Conservation (phyloP, 2,113 vertebrate species). For the Anser brachyrhynchus region DNA sequence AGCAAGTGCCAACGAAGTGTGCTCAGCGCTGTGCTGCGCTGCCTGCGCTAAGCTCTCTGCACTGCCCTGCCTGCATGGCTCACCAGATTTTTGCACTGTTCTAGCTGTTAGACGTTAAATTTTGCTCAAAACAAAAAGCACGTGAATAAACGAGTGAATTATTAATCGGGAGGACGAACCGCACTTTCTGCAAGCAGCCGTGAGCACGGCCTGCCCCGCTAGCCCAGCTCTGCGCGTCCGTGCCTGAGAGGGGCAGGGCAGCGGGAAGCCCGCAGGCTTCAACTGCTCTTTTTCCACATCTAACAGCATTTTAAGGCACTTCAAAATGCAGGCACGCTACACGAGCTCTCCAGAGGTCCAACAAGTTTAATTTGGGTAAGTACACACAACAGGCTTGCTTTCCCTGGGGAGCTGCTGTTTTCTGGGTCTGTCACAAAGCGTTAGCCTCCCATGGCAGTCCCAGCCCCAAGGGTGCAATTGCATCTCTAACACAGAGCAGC, state of each 20-base stretch:
- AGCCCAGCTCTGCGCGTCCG: not conserved
- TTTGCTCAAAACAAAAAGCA: constrained; percentile 8
- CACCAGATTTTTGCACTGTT: not conserved
- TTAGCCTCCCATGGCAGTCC: not conserved
- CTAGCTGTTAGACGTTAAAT: not conserved
- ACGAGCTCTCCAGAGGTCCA: not conserved
- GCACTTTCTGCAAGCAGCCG: not conserved
- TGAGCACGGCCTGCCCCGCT: accelerated
- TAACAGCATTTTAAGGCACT: not conserved
- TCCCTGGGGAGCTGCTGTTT: not conserved
- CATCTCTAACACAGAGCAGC: not conserved
- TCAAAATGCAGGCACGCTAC: not conserved
- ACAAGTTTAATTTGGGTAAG: not conserved
- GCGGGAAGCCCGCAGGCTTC: not conserved
- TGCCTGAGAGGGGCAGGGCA: accelerated
- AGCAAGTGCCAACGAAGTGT: not conserved
- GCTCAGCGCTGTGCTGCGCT: no score
- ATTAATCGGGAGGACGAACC: constrained; percentile 25
- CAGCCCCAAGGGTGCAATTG: not conserved
- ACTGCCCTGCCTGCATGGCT: not conserved
- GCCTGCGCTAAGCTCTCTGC: not conserved
- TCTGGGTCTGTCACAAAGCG: not conserved
- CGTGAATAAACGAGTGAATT: not conserved
- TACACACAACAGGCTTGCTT: not conserved
- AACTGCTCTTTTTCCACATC: not conserved